phyloP scores from a whole-genome alignment of 2,797 vertebrate species.

The Buphagus erythrorhynchus region DNA sequence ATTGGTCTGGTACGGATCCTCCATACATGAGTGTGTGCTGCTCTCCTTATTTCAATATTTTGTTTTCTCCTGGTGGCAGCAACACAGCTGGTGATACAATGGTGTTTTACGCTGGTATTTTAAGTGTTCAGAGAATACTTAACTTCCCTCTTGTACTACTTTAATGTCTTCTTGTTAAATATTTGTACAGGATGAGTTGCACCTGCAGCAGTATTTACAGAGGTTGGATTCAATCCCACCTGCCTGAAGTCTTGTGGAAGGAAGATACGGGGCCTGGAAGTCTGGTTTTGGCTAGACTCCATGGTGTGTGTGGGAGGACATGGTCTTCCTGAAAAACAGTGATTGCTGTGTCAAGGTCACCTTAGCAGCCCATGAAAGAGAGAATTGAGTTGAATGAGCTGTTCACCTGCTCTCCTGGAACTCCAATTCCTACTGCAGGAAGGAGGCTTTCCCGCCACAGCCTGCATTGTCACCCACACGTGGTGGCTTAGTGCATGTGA shows the following conservation, averaged over 20 bases:
- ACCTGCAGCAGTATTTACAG: not conserved
- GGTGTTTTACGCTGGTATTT: not conserved
- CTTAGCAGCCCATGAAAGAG: not conserved
- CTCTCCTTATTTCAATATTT: not conserved
- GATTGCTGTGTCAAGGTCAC: not conserved
- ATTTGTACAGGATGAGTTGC: not conserved
- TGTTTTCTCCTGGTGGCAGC: not conserved
- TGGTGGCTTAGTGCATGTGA: accelerated
- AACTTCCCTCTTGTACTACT: not conserved
- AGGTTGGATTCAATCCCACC: not conserved
- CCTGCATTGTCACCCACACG: not conserved
- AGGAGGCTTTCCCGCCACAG: not conserved
- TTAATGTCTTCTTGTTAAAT: not conserved
- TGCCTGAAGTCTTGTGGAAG: not conserved
- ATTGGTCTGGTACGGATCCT: not conserved
- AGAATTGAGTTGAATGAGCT: not conserved
- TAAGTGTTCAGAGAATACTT: not conserved
- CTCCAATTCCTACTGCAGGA: accelerated
- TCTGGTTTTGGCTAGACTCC: not conserved
- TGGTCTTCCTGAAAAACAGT: not conserved
- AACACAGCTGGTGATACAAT: not conserved
- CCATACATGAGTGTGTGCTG: accelerated
- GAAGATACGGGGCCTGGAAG: not conserved
- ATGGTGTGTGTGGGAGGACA: not conserved
- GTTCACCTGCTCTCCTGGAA: not conserved